Base-by-base conservation (phyloP, 2,797 vertebrate genomes). In the Cyclura pinguis region DNA sequence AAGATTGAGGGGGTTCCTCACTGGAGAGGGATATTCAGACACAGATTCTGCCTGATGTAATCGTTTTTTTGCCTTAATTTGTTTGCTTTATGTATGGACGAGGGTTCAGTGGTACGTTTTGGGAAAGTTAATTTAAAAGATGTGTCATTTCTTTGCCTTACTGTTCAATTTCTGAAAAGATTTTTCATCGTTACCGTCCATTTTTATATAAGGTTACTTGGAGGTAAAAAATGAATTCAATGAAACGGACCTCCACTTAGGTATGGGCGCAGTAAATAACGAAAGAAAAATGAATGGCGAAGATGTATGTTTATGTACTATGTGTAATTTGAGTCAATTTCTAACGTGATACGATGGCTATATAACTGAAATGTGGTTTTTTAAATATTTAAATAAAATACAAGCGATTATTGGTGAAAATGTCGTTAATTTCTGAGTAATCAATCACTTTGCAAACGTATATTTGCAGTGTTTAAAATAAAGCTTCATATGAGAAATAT, bases 31-130 rank as follows among this genome's bases (percentile, higher is more conserved):
- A 52, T 96, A 94, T 96, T 88, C 96, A 50, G 94, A 95, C 16
- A 47, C 20, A 64, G 7, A 24, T 95, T 95, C 95, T 93, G 89
- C 92, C 88, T 94, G 94, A 88, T 94, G 74, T 6, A 38, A 78
- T 50, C 29, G 90, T 89, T 35, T 42, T 42, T 9, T 93, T 94
- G 64, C 94, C 94, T 95, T 86, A 10, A 29, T 10, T 32, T 38
- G 13, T 76, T 57, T 95, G 92, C 92, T 95, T 96, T 95, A 96
- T 95, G 96, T 96, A 94, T 96, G 96, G 97, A 96, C 93, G 93
- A 95, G 80, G 88, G 50, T 93, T 94, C 92, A n/a, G 91, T 76
- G n/a, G 29, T 92, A 93, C 86, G 91, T 95, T 94, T 92, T 91
- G 92, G 76, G 92, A 88, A 92, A 67, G 90, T 95, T 94, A 89